Evolutionary conservation across 2,888 invertebrate species (phyloP), one percentile per base, ranked within the genome.

Genomic region (Resseliella maxima): DNA sequence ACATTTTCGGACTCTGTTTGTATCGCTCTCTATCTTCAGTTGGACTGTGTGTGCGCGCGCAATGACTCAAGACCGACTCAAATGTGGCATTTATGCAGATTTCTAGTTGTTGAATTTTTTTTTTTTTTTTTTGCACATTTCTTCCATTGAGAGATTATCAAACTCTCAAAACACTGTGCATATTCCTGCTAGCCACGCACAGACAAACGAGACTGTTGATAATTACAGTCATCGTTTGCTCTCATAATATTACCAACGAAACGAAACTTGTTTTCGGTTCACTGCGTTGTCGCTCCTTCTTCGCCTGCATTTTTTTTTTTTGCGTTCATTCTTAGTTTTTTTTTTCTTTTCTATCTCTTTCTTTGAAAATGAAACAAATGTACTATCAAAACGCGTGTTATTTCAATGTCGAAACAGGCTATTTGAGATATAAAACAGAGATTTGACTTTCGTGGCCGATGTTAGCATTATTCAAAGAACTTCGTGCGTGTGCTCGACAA

Each of bases 41-140:
- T 83, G n/a, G n/a, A n/a, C 24, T 36, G 24, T 5, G 83, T n/a
- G 12, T 24, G 83, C 38, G 38, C 38, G n/a, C 83, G 24, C 36
- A 83, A 83, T 83, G 38, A 38, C 38, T 72, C 72, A 72, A 72
- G 72, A 72, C 31, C 3, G 64, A 38, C 38, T 83, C 83, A 83
- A 83, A 83, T 83, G 83, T 83, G 83, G 83, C 83, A 83, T 83
- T 83, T 83, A 83, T 83, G 83, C 83, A 83, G 83, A 83, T 83
- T 83, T 83, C 83, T 38, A 83, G 83, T 83, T 12, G 81, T 36
- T 81, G n/a, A n/a, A n/a, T n/a, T 18, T 36, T 36, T 1, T 50
- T 2, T 50, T 8, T 18, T 15, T 50, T 50, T 50, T 15, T 18
- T 50, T 50, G 2, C 8, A 81, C 35, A 36, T 21, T 12, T 27